Evolutionary conservation across 1,140 invertebrate species (phyloP).

Genomic region (Episyrphus balteatus): DNA sequence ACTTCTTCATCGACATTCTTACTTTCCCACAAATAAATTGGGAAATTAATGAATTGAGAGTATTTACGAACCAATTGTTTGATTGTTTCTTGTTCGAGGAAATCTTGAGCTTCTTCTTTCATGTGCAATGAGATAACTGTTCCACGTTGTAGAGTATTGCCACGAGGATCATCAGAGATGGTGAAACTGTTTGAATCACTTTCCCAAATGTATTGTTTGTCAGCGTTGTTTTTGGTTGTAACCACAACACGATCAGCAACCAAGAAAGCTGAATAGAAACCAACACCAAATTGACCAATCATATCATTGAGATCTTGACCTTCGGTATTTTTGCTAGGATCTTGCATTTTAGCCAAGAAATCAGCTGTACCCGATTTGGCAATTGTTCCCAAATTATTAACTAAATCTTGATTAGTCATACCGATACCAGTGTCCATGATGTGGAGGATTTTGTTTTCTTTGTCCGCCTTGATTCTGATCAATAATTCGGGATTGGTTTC

Average conservation of each 20-base stretch:
- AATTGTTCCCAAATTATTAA: constrained; percentile 97
- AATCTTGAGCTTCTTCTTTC: constrained; percentile 96
- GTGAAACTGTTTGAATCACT: constrained; percentile 83
- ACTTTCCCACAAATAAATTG: constrained; percentile 92
- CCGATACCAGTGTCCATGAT: constrained; percentile 96
- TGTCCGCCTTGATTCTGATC: constrained; percentile 93
- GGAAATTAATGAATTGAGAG: constrained; percentile 99
- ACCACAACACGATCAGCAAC: constrained; percentile 85
- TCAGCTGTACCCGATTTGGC: constrained; percentile 99
- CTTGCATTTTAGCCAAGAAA: constrained; percentile 90
- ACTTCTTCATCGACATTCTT: constrained; percentile 85
- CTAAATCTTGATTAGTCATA: constrained; percentile 92
- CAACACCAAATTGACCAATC: constrained; percentile 95
- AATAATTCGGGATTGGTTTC: constrained; percentile 69
- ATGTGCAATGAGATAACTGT: constrained; percentile 75
- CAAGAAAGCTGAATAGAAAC: constrained; percentile 95
- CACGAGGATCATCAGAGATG: constrained; percentile 88
- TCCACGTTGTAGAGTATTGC: constrained; percentile 79
- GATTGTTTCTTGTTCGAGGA: constrained; percentile 84
- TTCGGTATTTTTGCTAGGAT: constrained; percentile 39
- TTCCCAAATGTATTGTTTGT: constrained; percentile 97
- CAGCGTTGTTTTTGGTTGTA: constrained; percentile 91
- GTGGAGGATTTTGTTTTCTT: constrained; percentile 86
- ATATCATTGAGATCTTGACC: constrained; percentile 63
- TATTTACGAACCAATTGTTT: constrained; percentile 91